These are phyloP conservation scores for Nasonovia ribisnigri DNA, from an alignment of 2,888 invertebrate genomes.

Conservation along the genomic window DNA sequence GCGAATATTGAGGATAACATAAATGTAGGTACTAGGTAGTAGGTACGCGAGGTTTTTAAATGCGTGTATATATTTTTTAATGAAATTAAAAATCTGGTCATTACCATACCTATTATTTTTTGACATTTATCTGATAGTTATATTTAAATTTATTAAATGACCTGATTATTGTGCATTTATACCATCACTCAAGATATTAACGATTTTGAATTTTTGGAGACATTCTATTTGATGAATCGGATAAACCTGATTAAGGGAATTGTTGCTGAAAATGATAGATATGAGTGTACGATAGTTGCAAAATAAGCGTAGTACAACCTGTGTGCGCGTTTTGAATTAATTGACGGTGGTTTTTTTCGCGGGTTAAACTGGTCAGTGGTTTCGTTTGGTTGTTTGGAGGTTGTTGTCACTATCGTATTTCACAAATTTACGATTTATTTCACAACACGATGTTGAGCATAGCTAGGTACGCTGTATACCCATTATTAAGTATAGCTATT, in stretches of 20 bases:
- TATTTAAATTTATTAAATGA: neutral
- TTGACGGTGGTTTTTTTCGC: neutral
- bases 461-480: neutral
- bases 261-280: neutral
- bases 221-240: neutral
- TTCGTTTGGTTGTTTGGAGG: neutral
- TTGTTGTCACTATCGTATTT: constrained; percentile 10
- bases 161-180: neutral
- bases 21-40: neutral
- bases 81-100: neutral
- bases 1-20: neutral
- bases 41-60: neutral
- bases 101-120: neutral
- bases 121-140: neutral
- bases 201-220: neutral
- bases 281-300: too few species aligned
- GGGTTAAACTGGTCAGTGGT: constrained; percentile 2
- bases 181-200: neutral
- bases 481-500: neutral
- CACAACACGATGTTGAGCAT: neutral
- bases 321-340: neutral
- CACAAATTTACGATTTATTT: constrained; percentile 15
- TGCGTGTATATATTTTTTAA: neutral
- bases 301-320: too few species aligned
- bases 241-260: neutral